Conservation (phyloP, 1,140 invertebrate species). For the Calliopsis andreniformis region DNA sequence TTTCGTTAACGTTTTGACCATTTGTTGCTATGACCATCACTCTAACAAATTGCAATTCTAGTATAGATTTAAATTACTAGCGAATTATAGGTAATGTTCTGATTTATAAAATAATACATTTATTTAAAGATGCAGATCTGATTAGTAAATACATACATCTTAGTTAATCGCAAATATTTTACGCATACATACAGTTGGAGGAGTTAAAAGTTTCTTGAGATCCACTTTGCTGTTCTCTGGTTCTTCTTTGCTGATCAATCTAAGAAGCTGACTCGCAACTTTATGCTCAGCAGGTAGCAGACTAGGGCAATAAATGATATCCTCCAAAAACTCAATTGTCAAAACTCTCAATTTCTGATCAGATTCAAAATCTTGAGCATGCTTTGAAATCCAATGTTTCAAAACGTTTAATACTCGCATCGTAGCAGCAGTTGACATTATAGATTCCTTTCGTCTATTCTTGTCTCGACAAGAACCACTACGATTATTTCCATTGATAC, state of each 20-base stretch:
- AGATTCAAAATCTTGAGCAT: conserved; percentile 91
- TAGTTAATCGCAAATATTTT: background rate
- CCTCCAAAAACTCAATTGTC: conserved; percentile 94
- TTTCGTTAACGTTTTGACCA: too few relatives aligned
- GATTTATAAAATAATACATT: too few relatives aligned
- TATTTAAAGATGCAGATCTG: too few relatives aligned
- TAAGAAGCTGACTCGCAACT: conserved; percentile 90
- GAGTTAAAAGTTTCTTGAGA: conserved; percentile 86
- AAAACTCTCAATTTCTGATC: conserved; percentile 88
- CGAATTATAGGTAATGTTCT: too few relatives aligned
- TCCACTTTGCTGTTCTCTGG: conserved; percentile 84
- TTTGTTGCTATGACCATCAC: too few relatives aligned
- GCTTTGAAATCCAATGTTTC: conserved; percentile 87
- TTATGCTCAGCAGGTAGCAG: conserved; percentile 95
- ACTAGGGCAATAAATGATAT: conserved; percentile 92
- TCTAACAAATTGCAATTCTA: too few relatives aligned
- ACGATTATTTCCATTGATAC: conserved; percentile 74
- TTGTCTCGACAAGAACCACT: conserved; percentile 76
- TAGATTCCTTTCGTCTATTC: conserved; percentile 88
- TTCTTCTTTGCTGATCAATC: conserved; percentile 90
- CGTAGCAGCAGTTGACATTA: conserved; percentile 95
- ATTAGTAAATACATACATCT: too few relatives aligned
- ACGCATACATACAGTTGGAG: conserved; percentile 85
- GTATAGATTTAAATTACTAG: too few relatives aligned
- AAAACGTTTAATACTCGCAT: conserved; percentile 96